These are phyloP conservation scores for Drosophila tsacasi DNA, from an alignment of 1,140 invertebrate genomes.

Conservation along the genomic window DNA sequence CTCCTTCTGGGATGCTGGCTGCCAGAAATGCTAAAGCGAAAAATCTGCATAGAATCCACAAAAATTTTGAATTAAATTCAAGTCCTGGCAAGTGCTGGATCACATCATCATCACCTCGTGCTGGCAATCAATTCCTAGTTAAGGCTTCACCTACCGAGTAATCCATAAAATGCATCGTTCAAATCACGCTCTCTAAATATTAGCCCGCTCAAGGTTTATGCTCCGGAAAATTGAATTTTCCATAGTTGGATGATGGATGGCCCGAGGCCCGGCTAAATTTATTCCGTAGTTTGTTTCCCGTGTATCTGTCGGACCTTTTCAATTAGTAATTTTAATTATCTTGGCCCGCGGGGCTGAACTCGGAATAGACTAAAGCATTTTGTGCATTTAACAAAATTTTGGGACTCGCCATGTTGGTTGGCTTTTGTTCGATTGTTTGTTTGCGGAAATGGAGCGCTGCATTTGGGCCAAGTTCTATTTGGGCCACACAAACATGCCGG, in stretches of 20 bases:
- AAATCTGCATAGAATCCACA: constrained; percentile 56
- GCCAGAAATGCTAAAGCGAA: neutral
- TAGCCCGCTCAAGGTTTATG: constrained; percentile 14
- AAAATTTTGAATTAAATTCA: constrained; percentile 41
- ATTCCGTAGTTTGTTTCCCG: neutral
- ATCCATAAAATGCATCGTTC: constrained; percentile 25
- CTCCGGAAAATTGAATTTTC: constrained; percentile 43
- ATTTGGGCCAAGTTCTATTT: constrained; percentile 47
- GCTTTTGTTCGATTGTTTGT: constrained; percentile 49
- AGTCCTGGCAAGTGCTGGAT: neutral
- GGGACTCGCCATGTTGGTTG: constrained; percentile 4
- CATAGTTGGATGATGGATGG: constrained; percentile 25
- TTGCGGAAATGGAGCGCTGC: constrained; percentile 63
- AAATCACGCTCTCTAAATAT: constrained; percentile 23
- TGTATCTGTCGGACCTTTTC: constrained; percentile 36
- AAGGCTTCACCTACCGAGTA: constrained; percentile 28
- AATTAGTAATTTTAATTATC: constrained; percentile 71
- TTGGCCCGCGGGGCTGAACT: constrained; percentile 1
- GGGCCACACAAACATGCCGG: constrained; percentile 57
- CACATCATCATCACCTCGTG: neutral
- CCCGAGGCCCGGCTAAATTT: neutral
- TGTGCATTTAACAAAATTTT: constrained; percentile 40
- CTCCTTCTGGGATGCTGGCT: constrained; percentile 15
- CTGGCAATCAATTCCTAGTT: constrained; percentile 20
- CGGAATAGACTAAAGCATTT: neutral